phyloP scores from a whole-genome alignment of 2,113 vertebrate genomes.

The Microtus pennsylvanicus region DNA sequence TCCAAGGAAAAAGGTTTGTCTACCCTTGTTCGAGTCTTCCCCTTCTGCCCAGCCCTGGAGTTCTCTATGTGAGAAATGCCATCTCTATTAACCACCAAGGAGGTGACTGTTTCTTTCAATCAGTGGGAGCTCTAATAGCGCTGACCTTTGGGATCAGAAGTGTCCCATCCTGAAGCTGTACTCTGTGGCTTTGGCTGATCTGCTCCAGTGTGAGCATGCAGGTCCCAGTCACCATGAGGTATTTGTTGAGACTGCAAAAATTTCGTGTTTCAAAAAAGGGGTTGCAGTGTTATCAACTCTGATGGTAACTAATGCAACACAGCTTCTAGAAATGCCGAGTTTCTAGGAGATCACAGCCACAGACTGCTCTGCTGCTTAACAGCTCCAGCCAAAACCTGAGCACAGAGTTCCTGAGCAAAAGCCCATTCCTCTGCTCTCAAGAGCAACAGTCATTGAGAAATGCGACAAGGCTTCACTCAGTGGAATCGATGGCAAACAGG shows the following conservation, averaged over 20 bases:
- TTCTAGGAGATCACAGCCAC: conserved; percentile 76
- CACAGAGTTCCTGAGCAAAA: conserved; percentile 69
- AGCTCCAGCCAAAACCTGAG: conserved; percentile 75
- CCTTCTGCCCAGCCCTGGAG: neutral
- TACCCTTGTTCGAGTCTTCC: neutral
- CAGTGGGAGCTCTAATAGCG: conserved; percentile 62
- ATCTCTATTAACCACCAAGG: conserved; percentile 39
- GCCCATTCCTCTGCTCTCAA: conserved; percentile 77
- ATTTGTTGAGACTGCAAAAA: conserved; percentile 61
- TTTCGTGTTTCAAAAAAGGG: conserved; percentile 73
- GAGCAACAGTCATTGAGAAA: conserved; percentile 53
- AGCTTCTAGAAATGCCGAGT: conserved; percentile 52
- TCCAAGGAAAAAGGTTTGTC: neutral
- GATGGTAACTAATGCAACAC: conserved; percentile 57
- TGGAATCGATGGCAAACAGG: conserved; percentile 59
- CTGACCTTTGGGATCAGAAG: neutral
- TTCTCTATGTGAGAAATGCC: neutral
- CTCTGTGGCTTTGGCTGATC: conserved; percentile 36
- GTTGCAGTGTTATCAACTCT: conserved; percentile 58
- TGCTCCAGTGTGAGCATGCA: neutral
- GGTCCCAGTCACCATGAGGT: conserved; percentile 35
- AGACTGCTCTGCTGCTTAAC: conserved; percentile 68
- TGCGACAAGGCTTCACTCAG: conserved; percentile 26
- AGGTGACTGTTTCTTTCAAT: conserved; percentile 58
- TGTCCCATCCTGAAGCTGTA: neutral